Evolutionary conservation across 2,113 vertebrate genomes (phyloP).

Genomic region (Nothocercus nigrocapillus): DNA sequence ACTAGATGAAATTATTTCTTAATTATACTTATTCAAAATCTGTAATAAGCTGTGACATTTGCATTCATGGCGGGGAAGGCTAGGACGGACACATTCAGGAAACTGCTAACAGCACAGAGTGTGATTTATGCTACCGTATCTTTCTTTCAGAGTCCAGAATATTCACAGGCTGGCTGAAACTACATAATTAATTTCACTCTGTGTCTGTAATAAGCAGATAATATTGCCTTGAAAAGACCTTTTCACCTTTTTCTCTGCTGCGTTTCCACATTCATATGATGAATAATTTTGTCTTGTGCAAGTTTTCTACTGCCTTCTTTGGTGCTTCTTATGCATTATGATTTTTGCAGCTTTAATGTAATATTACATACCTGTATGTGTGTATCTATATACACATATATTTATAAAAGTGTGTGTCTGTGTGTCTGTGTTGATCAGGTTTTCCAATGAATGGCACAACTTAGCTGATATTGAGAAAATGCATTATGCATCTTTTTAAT

Average conservation of each 20-base stretch:
- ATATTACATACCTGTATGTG: not conserved
- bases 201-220: not conserved
- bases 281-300: not conserved
- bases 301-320: not conserved
- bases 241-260: slow-evolving; percentile 11
- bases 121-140: not conserved
- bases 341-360: not conserved
- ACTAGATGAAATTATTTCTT: slow-evolving; percentile 54
- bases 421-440: not conserved
- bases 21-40: slow-evolving; percentile 49
- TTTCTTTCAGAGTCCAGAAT: slow-evolving; percentile 18
- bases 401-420: not conserved
- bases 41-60: slow-evolving; percentile 53
- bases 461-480: not conserved
- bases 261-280: not conserved
- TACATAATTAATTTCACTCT: not conserved
- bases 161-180: not conserved
- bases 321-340: not conserved
- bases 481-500: not conserved
- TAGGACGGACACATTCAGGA: slow-evolving; percentile 4
- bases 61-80: not conserved
- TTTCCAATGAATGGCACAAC: not conserved
- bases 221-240: slow-evolving; percentile 25
- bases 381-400: no score
- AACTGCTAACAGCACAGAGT: slow-evolving; percentile 3